phyloP scores from a whole-genome alignment of 2,888 invertebrate species.

The Pandemis corylana region DNA sequence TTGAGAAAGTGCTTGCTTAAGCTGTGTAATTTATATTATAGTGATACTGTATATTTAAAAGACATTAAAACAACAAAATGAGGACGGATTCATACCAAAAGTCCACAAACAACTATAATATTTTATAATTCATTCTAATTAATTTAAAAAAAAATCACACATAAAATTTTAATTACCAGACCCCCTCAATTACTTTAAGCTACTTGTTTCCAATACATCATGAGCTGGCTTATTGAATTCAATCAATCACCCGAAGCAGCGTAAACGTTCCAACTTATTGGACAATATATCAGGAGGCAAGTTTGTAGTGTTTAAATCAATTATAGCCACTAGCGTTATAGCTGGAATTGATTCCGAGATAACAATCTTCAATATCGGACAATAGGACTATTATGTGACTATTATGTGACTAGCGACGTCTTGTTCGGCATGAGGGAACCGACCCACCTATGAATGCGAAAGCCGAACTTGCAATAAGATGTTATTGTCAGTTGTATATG shows the following conservation, averaged over 20 bases:
- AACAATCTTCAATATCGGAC: conserved; percentile 66
- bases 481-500: conserved; percentile 65
- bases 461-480: conserved; percentile 66
- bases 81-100: too few relatives aligned
- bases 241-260: conserved; percentile 29
- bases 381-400: conserved; percentile 73
- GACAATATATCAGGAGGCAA: conserved; percentile 34
- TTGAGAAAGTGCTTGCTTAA: too few relatives aligned
- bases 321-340: conserved; percentile 42
- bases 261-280: conserved; percentile 23
- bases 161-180: background rate
- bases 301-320: conserved; percentile 49
- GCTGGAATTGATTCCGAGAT: conserved; percentile 54
- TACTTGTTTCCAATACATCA: conserved; percentile 28
- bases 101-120: too few relatives aligned
- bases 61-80: too few relatives aligned
- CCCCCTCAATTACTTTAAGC: conserved; percentile 18
- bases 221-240: conserved; percentile 24
- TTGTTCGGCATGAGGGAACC: conserved; percentile 56
- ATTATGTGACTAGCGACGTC: conserved; percentile 70
- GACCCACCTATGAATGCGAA: conserved; percentile 62
- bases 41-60: too few relatives aligned
- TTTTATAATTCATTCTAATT: too few relatives aligned
- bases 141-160: too few relatives aligned
- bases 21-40: too few relatives aligned